Base-by-base conservation (phyloP, 2,888 invertebrate genomes). In the Zhuqinia jingwanae region DNA sequence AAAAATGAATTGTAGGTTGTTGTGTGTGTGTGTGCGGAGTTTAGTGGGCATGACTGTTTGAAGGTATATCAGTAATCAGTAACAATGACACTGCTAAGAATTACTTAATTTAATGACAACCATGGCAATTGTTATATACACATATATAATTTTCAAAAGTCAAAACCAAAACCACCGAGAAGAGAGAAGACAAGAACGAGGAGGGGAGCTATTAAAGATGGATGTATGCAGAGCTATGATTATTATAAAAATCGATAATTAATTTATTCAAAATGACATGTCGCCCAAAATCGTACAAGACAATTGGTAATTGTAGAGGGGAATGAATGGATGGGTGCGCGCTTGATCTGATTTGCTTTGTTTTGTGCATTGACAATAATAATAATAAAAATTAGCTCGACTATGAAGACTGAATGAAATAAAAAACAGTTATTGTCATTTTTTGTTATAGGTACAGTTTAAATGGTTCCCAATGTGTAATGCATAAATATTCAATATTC, bases 91-190 rank as follows among this genome's bases (percentile, higher is more conserved):
- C 13, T 63, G 60, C 13, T 27, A 30, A 63, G 11, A 22, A 15
- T 63, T 63, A 63, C 15, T 30, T 22, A 60, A 60, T 63, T 17
- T 36, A 77, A 77, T 77, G 76, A 77, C 76, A 77, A 77, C 56
- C n/a, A n/a, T 77, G 47, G 25, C 68, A 47, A 73, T 47, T 25
- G 47, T 45, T 11, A 15, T n/a, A n/a, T n/a, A n/a, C n/a, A n/a
- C n/a, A n/a, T n/a, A n/a, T n/a, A 73, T 17, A 17, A 27, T 63
- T 63, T 56, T 58, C 13, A 58, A 58, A 53, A 53, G 53, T 20
- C 53, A 20, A 20, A 53, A 10, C 53, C 53, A 50, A 8, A 47
- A n/a, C n/a, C n/a, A n/a, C n/a, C n/a, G n/a, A n/a, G n/a, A n/a
- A n/a, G n/a, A n/a, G n/a, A n/a, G n/a, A n/a, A 36, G 36, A 6